Conservation (phyloP, 1,140 invertebrate genomes). For the Caenorhabditis brenneri region DNA sequence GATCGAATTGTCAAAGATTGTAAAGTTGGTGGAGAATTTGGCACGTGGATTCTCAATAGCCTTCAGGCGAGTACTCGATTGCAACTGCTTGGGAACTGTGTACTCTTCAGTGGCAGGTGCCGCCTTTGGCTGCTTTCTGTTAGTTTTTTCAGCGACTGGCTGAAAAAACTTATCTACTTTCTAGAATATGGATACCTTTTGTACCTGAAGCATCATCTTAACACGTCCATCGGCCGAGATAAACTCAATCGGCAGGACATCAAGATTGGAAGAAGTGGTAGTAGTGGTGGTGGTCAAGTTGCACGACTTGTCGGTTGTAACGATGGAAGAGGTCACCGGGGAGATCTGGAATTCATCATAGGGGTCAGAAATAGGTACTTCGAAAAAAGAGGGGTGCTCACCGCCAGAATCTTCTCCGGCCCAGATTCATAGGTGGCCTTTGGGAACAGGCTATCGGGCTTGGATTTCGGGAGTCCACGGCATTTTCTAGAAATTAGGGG, state of each 20-base stretch:
- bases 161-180: no score
- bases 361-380: no score
- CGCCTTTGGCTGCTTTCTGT: background rate
- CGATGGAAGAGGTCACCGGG: background rate
- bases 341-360: background rate
- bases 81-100: background rate
- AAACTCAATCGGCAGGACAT: background rate
- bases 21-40: background rate
- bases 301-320: no score
- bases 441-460: background rate
- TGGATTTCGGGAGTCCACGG: background rate
- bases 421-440: background rate
- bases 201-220: background rate
- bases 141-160: background rate
- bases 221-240: background rate
- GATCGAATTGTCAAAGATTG: background rate
- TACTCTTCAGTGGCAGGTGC: no score
- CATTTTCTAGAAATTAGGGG: background rate
- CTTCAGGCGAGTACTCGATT: conserved; percentile 21
- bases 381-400: no score
- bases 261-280: background rate
- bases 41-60: background rate
- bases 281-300: background rate
- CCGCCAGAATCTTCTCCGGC: background rate
- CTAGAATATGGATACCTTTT: no score